Evolutionary conservation across 1,140 invertebrate species (phyloP), one percentile per base, ranked within the genome.

Genomic region (Heliothis virescens): DNA sequence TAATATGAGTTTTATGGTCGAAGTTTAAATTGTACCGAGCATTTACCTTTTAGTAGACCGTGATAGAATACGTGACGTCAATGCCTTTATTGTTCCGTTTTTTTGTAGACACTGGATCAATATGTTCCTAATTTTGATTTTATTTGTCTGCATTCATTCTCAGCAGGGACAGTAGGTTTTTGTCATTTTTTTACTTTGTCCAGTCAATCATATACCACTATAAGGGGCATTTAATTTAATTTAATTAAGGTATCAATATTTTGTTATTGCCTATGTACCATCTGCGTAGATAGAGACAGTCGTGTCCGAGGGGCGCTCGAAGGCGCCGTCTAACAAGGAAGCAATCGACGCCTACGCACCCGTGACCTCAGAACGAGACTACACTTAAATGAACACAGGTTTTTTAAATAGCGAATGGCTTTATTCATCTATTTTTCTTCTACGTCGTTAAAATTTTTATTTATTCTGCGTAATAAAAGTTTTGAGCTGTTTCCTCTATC

Each of bases 251-350:
- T 34, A 34, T 41, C 34, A 41, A 41, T 9, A 41, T 41, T 9
- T 41, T 41, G 34, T 41, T 9, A 12, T 16, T 26, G 2, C 12
- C 11, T 26, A 15, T 2, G 12, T 3, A 10, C 12, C 21, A 18
- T 47, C 29, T 34, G 29, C 16, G 16, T 48, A 63, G n/a, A n/a
- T 48, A 63, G 60, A 53, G 59, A 63, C 59, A 29, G 50, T 7
- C n/a, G 26, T 10, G n/a, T 29, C 18, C 10, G 60, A 29, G 55
- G 55, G 55, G 60, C 60, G 48, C 47, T 50, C 52, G 12, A 52
- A 76, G 74, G 74, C 74, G 74, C 60, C 74, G 74, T 29, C 74
- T 76, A 50, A 76, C 53, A 50, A 76, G 74, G 74, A 76, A 76
- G 60, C 48, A 76, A 76, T 65, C 59, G 74, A 41, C 59, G 47